Conservation (phyloP, 2,113 vertebrate genomes). For the Indicator maculatus region DNA sequence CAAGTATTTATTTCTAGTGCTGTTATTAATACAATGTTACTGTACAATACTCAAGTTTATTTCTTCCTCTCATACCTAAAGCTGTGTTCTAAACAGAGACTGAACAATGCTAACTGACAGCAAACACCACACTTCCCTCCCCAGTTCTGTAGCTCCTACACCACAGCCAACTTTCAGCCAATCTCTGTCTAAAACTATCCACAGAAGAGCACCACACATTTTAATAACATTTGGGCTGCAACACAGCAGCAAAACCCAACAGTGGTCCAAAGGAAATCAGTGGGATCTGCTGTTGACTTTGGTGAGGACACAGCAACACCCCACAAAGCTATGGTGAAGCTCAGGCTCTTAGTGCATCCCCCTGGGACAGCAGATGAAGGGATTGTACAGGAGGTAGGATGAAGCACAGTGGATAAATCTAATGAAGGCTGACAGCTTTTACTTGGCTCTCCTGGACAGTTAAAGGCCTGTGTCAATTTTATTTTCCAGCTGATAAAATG, state of each 20-base stretch:
- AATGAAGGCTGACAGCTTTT: slow-evolving; percentile 18
- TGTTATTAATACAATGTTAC: neutral
- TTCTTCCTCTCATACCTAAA: neutral
- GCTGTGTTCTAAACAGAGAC: neutral
- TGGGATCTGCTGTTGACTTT: neutral
- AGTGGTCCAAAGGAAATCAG: neutral
- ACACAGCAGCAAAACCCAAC: neutral
- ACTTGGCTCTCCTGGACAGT: neutral
- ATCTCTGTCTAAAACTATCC: neutral
- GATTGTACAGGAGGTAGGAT: neutral
- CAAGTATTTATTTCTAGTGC: neutral
- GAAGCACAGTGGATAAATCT: neutral
- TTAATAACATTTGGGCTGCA: neutral
- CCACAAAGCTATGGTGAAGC: neutral
- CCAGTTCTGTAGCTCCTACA: neutral
- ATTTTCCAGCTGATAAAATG: slow-evolving; percentile 39
- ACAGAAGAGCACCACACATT: neutral
- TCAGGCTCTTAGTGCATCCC: neutral
- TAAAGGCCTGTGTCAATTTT: slow-evolving; percentile 29
- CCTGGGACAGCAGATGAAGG: neutral
- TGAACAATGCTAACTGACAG: neutral
- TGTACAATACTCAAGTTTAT: neutral
- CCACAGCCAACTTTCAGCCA: neutral
- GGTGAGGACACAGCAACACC: neutral
- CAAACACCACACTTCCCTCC: neutral